These are phyloP conservation scores for Eupithecia tripunctaria DNA, from an alignment of 2,888 invertebrate genomes.

Conservation along the genomic window DNA sequence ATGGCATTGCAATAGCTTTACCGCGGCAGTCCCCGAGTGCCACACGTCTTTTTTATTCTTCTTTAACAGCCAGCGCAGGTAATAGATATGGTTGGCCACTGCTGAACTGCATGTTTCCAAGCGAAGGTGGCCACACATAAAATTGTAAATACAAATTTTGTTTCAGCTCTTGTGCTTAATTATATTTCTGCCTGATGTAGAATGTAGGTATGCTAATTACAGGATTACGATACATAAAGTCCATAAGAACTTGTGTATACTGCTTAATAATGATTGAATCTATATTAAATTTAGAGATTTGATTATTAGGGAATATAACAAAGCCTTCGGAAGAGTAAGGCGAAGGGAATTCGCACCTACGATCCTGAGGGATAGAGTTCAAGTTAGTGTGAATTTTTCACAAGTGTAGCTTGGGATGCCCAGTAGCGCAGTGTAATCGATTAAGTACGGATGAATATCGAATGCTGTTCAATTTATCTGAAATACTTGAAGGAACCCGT, in stretches of 20 bases:
- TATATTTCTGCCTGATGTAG: not conserved
- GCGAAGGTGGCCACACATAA: no score
- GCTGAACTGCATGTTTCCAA: no score
- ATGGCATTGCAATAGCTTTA: no score
- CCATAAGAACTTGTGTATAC: constrained; percentile 14
- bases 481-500: constrained; percentile 50
- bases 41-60: no score
- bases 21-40: no score
- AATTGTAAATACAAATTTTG: not conserved
- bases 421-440: constrained; percentile 73
- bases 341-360: constrained; percentile 9
- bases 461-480: constrained; percentile 56
- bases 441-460: constrained; percentile 63
- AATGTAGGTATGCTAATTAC: not conserved
- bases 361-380: constrained; percentile 15
- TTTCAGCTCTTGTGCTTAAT: not conserved
- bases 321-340: constrained; percentile 19
- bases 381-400: constrained; percentile 9
- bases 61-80: no score
- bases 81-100: no score
- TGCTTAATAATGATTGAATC: constrained; percentile 44
- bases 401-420: constrained; percentile 50
- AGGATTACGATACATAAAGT: not conserved
- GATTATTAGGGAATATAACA: constrained; percentile 47
- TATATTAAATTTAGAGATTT: constrained; percentile 57